phyloP scores from a whole-genome alignment of 35 echinoderm and acorn worm genomes.

The Apostichopus californicus region DNA sequence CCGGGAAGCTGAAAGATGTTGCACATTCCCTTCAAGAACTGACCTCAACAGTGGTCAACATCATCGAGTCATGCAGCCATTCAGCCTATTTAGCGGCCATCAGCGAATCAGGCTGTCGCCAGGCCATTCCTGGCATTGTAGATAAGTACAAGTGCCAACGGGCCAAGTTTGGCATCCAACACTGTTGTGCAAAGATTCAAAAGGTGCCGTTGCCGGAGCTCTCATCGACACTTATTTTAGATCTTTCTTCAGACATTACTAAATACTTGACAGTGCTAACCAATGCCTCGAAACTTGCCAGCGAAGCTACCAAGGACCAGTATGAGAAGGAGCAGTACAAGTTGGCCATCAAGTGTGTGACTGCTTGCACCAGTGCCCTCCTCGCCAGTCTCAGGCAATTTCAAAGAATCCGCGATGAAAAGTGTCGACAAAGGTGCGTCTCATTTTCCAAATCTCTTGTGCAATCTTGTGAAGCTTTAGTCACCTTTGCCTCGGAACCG shows the following conservation, averaged over 20 bases:
- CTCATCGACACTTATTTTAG: constrained; percentile 77
- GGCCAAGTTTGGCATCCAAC: constrained; percentile 94
- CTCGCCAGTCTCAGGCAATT: constrained; percentile 78
- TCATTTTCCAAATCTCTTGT: constrained; percentile 94
- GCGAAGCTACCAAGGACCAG: constrained; percentile 86
- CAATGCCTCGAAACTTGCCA: constrained; percentile 93
- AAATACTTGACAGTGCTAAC: constrained; percentile 85
- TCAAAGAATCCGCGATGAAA: constrained; percentile 85
- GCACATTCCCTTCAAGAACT: constrained; percentile 82
- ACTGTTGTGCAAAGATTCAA: constrained; percentile 83
- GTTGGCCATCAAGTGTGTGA: constrained; percentile 91
- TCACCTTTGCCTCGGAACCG: constrained; percentile 89
- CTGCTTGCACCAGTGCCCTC: constrained; percentile 88
- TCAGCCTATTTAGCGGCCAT: constrained; percentile 95
- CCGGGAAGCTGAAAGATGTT: constrained; percentile 69
- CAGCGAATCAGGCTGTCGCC: constrained; percentile 80
- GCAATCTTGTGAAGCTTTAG: constrained; percentile 95
- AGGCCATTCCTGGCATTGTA: constrained; percentile 91
- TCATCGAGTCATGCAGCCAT: constrained; percentile 94
- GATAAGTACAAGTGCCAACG: constrained; percentile 90
- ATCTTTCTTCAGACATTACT: constrained; percentile 85
- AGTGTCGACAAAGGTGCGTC: constrained; percentile 77
- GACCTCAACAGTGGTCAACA: constrained; percentile 80
- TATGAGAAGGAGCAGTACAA: constrained; percentile 98
- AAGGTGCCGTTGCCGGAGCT: constrained; percentile 80